Base-by-base conservation (phyloP, 2,888 invertebrate species). In the Himalopsyche japonica region DNA sequence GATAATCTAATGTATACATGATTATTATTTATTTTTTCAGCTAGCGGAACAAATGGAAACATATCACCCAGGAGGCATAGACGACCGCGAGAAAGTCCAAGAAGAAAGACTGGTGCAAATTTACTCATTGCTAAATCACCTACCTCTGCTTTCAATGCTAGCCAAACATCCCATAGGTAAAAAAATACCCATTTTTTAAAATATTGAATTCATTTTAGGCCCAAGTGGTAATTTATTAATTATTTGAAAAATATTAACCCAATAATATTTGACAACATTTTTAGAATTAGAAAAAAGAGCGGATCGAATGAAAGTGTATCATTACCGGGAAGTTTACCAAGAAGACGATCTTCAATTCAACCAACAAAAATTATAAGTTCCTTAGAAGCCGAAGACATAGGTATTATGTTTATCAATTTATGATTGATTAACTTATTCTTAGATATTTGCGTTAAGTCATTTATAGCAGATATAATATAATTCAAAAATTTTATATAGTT, bases 291-390 rank as follows among this genome's bases (percentile, higher is more conserved):
- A 87, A 89, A 92, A 88, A 92, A 92, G 90, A 92, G 91, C 87
- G 91, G 92, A 37, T 91, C 94, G 88, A 94, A 93, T 88, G 94
- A 94, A 90, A 94, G 93, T 88, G 94, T 94, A 88, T 95, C 94
- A 88, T 90, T 95, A 83, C 94, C 94, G 20, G 93, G 94, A 70
- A 94, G 94, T 88, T 89, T 94, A 80, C 94, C 94, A 1, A 90
- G 95, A 87, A 91, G 95, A 89, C 93, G 94, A 89, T 94, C 94
- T 79, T 90, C 93, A 84, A 90, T 93, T 89, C 90, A 93, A 85
- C 90, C 92, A 87, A 88, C 93, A 88, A 90, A 93, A 85, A 90
- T 91, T 80, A 87, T 91, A 80, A 91, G 92, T 88, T 92, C 92
- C 12, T 89, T 93, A 81, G 92, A 92, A 89, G 92, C 93, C 20